phyloP scores from a whole-genome alignment of 2,797 vertebrate species.

The Tarsius wallacei region DNA sequence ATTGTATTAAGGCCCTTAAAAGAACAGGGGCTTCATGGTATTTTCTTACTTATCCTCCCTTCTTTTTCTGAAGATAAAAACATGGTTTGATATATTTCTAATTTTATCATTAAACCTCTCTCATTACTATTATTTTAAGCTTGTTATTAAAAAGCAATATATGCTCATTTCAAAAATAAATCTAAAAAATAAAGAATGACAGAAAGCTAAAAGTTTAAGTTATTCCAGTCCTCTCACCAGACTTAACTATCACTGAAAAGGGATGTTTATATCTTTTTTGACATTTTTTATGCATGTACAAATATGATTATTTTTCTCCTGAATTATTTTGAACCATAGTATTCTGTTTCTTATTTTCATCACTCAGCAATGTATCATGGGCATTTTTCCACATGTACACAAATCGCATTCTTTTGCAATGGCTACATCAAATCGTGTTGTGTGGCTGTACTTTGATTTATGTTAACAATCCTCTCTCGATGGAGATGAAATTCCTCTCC shows the following conservation, averaged over 20 bases:
- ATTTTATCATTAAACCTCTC: conserved; percentile 34
- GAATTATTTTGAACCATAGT: conserved; percentile 34
- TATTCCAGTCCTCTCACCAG: neutral
- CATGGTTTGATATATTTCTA: conserved; percentile 56
- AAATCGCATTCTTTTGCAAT: neutral
- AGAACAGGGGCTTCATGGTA: neutral
- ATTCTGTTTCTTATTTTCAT: conserved; percentile 37
- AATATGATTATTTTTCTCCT: neutral
- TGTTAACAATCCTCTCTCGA: neutral
- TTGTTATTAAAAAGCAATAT: conserved; percentile 27
- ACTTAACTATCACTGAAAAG: neutral
- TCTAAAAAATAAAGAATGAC: neutral
- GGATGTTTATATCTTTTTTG: neutral
- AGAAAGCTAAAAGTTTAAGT: neutral
- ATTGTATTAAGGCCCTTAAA: neutral
- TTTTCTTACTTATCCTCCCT: neutral
- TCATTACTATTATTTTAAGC: neutral
- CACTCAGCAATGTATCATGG: neutral
- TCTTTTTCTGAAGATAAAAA: conserved; percentile 77
- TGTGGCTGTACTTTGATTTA: neutral
- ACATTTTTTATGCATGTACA: neutral
- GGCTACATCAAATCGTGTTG: neutral
- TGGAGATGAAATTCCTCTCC: neutral
- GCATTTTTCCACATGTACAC: neutral
- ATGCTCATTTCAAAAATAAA: neutral